Evolutionary conservation across 2,797 vertebrate species (phyloP), one percentile per base, ranked within the genome.

Genomic region (Smutsia gigantea): DNA sequence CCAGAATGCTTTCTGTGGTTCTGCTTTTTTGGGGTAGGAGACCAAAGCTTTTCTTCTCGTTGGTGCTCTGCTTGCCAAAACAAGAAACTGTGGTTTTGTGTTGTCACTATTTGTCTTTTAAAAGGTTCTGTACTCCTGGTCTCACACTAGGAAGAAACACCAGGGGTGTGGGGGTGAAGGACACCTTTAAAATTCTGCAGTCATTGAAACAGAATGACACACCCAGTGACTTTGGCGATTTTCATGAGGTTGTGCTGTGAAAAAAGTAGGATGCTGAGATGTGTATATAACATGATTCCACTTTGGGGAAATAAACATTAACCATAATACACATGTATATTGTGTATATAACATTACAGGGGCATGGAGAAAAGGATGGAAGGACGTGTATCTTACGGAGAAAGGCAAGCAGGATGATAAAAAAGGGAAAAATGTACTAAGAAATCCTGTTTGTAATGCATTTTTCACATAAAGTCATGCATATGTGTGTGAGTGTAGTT

Each of bases 11-110:
- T 75, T 78, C 53, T 49, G 46, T 87, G 82, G 34, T 97, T 97
- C 97, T 97, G 96, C 97, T 97, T 98, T 97, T 98, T 51, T 7
- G n/a, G 13, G 81, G 94, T 79, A 55, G 83, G 83, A 97, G 91
- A 93, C n/a, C 21, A 23, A 51, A 96, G 83, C 78, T 86, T 88
- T 72, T 37, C 88, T 91, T 92, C 94, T 96, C 39, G 51, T 53
- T 89, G 84, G 90, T 75, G 88, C 69, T 31, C 91, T 51, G 53
- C 69, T 97, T 79, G 64, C 74, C 93, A 84, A 95, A 97, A 95
- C 94, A 96, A 97, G 97, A 94, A 97, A 84, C 68, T 96, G 97
- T 86, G 96, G 95, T 95, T 96, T 96, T 86, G 71, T 64, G 66
- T 88, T 75, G 91, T 89, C 96, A 93, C 53, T 77, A 0, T 23